Base-by-base conservation (phyloP, 23 tunicate genomes). In the Ciona savignyi region DNA sequence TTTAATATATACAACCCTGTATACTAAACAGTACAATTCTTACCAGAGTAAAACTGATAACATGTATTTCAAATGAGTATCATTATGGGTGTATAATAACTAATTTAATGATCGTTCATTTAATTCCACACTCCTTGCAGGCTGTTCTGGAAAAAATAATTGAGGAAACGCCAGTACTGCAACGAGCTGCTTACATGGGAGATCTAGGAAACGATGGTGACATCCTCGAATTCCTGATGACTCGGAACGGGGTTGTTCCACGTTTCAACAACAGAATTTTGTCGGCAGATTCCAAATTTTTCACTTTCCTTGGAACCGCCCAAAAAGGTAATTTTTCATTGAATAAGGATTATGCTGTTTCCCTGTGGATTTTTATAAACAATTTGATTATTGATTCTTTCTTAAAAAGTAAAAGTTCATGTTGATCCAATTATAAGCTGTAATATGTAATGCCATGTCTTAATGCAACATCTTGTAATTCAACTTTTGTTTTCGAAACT, bases 181-280 rank as follows among this genome's bases (percentile, higher is more conserved):
- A 95, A 80, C 90, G 95, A 15, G 95, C 99, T 1, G 65, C 80
- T 1, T 95, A 95, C 91, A 73, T 83, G 82, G 99, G 99, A 11
- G 42, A 88, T 2, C 79, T 83, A 1, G 65, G 35, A 66, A 77
- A 78, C 30, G 64, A 62, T 29, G 66, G 56, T 69, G 82, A 82
- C 61, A 71, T 74, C 60, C 28, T 88, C 32, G 91, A 95, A 30
- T 87, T 32, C 35, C 51, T 88, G 11, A 88, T 88, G 90, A 69
- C 72, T 15, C 79, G 77, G 30, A 83, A 86, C 2, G 79, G 79
- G 63, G 99, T 95, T 23, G 95, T 95, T n/a, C 90, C 90, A 25
- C 76, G 98, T 4, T 93, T 93, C 78, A 93, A 93, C 67, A 65
- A 86, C 25, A 51, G 73, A 19, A 82, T 93, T 48, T 71, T 86